A percentile compares a stretch with the other conserved stretches of the same genome.
phyloP scores from a whole-genome alignment of 2,797 vertebrate genomes.

The Malurus splendens region DNA sequence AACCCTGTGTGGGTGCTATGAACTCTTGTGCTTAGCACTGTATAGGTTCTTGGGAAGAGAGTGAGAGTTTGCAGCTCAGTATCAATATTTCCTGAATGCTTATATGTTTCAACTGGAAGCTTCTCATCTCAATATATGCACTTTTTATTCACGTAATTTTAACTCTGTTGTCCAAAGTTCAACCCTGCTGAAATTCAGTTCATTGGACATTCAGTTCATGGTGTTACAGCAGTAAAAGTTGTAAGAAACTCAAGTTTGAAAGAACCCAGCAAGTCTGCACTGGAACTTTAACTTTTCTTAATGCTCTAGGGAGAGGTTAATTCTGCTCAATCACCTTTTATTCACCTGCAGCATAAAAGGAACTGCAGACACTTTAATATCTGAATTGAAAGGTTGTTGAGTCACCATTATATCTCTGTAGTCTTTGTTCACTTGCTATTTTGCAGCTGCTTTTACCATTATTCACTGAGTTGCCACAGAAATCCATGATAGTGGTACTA shows the following conservation, averaged over 20 bases:
- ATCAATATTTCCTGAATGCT: background rate
- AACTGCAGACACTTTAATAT: constrained; percentile 62
- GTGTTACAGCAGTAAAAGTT: background rate
- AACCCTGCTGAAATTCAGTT: background rate
- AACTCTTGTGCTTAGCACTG: background rate
- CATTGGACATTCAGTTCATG: background rate
- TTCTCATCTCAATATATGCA: background rate
- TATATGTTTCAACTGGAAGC: background rate
- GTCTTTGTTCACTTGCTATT: constrained; percentile 35
- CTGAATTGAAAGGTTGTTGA: constrained; percentile 51
- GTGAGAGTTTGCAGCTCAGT: background rate
- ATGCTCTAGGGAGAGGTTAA: constrained; percentile 67
- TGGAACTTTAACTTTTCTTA: constrained; percentile 52
- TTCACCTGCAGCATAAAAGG: constrained; percentile 61
- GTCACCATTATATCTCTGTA: constrained; percentile 4
- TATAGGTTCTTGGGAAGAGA: background rate
- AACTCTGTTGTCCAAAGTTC: background rate
- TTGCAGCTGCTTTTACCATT: constrained; percentile 32
- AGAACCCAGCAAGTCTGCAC: background rate
- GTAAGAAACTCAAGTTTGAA: constrained; percentile 12
- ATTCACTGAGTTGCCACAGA: constrained; percentile 11
- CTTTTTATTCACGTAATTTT: background rate
- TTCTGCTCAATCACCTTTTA: constrained; percentile 66
- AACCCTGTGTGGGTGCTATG: too few relatives aligned
- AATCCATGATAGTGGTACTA: background rate